Base-by-base conservation (phyloP, 2,888 invertebrate genomes). In the Amphipoea lucens region DNA sequence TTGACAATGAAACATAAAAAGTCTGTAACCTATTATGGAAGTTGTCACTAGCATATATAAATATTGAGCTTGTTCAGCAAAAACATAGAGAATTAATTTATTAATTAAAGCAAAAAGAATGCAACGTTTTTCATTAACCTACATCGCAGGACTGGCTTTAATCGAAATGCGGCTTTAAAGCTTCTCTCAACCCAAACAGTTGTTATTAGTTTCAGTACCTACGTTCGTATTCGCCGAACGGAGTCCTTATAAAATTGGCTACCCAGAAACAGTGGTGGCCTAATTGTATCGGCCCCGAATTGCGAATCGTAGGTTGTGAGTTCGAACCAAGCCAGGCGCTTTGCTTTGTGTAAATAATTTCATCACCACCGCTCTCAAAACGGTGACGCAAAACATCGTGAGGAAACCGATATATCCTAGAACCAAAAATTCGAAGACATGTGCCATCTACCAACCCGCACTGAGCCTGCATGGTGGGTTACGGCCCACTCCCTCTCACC, bases 1-100 rank as follows among this genome's bases (percentile, higher is more conserved):
- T 74, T 78, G 68, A 74, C 74, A 72, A 74, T 68, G 76, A 72
- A 65, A 77, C n/a, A 75, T 66, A 75, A 85, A 83, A 77, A 74
- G 45, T 29, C 0, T 42, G 66, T 57, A 3, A 48, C 66, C 74
- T 67, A 60, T 75, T 78, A 86, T 74, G 29, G 77, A 40, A 71
- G 66, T 85, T 67, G 69, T 71, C 71, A 54, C n/a, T 72, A 45
- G 20, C 29, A 29, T 51, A 57, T 57, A 79, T 81, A 76, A 84
- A 73, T 73, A 65, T 84, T 65, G 23, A 78, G 40, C 57, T 29
- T 40, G 40, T 23, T 11, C 0, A 68, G 45, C 57, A 79, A 84
- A 83, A 83, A 69, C 79, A 17, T 11, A 23, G 23, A 40, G 66
- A 42, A 51, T 63, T 48, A 54, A 67, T 60, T 14, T 62, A 51